phyloP scores from a whole-genome alignment of 64 coral and sea anemone species.

The Platygyra sinensis region DNA sequence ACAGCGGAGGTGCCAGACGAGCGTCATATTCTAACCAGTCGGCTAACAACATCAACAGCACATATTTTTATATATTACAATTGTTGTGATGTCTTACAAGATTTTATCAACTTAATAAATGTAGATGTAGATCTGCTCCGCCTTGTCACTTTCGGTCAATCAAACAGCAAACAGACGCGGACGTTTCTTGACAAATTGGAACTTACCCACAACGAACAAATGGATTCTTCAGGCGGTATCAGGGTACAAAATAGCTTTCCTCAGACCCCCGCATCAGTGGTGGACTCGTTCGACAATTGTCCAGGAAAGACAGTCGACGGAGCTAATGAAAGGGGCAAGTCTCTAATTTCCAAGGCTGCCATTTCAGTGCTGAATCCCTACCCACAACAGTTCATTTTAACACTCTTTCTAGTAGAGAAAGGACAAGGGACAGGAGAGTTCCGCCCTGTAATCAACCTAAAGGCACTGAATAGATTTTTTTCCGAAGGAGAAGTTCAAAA shows the following conservation, averaged over 20 bases:
- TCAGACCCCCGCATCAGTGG: background rate
- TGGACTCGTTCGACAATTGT: background rate
- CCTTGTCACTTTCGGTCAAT: background rate
- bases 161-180: background rate
- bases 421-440: constrained; percentile 14
- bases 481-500: constrained; percentile 48
- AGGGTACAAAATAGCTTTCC: background rate
- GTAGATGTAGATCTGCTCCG: background rate
- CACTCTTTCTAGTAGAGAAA: constrained; percentile 66
- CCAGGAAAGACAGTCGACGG: background rate
- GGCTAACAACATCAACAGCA: background rate
- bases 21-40: background rate
- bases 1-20: background rate
- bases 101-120: no score
- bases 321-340: background rate
- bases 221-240: background rate
- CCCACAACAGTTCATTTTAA: constrained; percentile 51
- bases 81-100: no score
- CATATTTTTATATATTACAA: no score
- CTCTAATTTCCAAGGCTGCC: constrained; percentile 55
- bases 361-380: constrained; percentile 29
- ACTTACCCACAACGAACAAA: background rate
- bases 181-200: background rate
- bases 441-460: constrained; percentile 49
- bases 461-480: constrained; percentile 49